Base-by-base conservation (phyloP, 2,113 vertebrate species). In the Microtus pennsylvanicus region DNA sequence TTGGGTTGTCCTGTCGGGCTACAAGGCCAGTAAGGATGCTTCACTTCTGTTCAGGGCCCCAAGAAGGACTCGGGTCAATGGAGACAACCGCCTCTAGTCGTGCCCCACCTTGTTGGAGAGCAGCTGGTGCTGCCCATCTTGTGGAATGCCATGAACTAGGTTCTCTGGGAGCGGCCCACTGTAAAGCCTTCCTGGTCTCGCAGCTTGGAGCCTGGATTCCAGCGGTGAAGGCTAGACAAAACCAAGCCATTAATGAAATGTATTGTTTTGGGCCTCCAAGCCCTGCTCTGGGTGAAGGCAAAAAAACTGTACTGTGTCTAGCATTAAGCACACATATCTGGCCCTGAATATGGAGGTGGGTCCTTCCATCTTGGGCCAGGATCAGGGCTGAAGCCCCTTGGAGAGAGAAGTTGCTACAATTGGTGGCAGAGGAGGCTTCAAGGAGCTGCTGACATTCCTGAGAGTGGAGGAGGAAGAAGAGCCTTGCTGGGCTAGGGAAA, bases 61-160 rank as follows among this genome's bases (percentile, higher is more conserved):
- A 95, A 99, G 99, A 87, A 98, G 99, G 98, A 99, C 99, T 96
- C 98, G 99, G 97, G 99, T 99, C 98, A 99, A 99, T 17, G 99
- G 99, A 98, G 99, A 99, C 98, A 99, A 99, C 98, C 99, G 99
- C 69, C 99, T 99, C 97, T 99, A 99, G 95, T 82, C 19, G 7
- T 63, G 72, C 28, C 87, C 47, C 8, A 97, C 96, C 97, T 94
- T 1, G 97, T 93, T 2, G 97, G 89, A 97, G 97, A 98, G 98
- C 98, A 98, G 99, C 98, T 96, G 94, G 98, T 98, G 99, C 99
- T 98, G 99, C 98, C 98, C 98, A 98, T 97, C 98, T 99, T 98
- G 98, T 98, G 98, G 99, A 99, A 99, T 98, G 99, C 99, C 99
- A 97, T 98, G 99, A 99, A 98, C 99, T 99, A 98, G 99, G 99